Percentiles rank a stretch among this genome's conserved stretches.
These are phyloP conservation scores for Clinocottus analis DNA, from an alignment of 2,113 vertebrate species.

Conservation along the genomic window DNA sequence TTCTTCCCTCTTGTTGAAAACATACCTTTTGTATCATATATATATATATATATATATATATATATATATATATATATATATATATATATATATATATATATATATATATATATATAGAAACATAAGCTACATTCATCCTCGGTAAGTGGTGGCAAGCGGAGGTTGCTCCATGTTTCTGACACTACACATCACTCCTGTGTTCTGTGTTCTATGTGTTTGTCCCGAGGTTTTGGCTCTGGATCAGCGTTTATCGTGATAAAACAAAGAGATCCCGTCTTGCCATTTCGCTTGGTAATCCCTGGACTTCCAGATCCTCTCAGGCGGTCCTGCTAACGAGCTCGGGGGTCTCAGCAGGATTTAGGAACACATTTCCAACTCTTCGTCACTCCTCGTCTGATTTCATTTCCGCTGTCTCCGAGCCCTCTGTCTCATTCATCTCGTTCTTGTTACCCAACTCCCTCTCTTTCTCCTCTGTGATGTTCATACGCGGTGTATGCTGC, in stretches of 20 bases:
- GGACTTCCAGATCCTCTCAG: constrained; percentile 33
- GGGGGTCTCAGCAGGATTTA: constrained; percentile 29
- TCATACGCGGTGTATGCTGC: background rate
- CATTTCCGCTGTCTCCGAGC: background rate
- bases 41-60: too few species aligned
- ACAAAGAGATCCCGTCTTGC: constrained; percentile 43
- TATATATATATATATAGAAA: too few species aligned
- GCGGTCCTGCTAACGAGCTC: constrained; percentile 7
- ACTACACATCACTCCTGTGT: background rate
- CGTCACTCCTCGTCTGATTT: constrained; percentile 19
- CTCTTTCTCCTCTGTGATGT: background rate
- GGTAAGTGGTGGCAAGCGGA: background rate
- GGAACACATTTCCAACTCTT: constrained; percentile 11
- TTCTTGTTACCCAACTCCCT: background rate
- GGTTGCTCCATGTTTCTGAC: background rate
- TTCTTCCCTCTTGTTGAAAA: background rate
- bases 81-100: too few species aligned
- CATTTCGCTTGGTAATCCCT: constrained; percentile 48
- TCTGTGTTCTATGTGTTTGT: background rate
- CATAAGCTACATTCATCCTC: background rate
- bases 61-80: too few species aligned
- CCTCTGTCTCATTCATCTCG: background rate
- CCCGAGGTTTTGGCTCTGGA: constrained; percentile 42
- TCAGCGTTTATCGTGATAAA: constrained; percentile 56
- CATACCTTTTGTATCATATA: background rate